Evolutionary conservation across 2,113 vertebrate genomes (phyloP), one percentile per base, ranked within the genome.

Genomic region (Nematolebias whitei): DNA sequence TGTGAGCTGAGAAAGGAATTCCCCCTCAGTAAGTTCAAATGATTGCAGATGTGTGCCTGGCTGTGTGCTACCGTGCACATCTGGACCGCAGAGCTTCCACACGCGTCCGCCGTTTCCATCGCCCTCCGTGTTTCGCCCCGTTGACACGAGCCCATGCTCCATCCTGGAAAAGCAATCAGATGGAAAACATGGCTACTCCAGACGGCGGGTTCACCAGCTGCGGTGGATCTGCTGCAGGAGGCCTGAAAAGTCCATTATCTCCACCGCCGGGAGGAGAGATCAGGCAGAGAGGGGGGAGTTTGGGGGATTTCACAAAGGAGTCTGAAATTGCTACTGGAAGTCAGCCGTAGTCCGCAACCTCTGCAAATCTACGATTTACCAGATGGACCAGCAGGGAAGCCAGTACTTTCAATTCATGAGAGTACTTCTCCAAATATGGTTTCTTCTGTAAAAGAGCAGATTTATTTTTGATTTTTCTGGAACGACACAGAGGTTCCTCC

Each of bases 11-110:
- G 68, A 45, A 72, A 85, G 89, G 87, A 91, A 90, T 87, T 89
- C 83, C 88, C 87, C 89, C 35, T 35, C 32, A 82, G 76, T 76
- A 67, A 63, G 69, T 88, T 82, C 72, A 87, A 90, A 85, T 65
- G 71, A 45, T 86, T 87, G 78, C 90, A 91, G 90, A 91, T 91
- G 90, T 89, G 80, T 26, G 72, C 56, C 82, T 82, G 85, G 78
- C 69, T 35, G 70, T 59, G 76, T 68, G 74, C 85, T 88, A 84
- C 88, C 74, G 79, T 75, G 49, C 82, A 87, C 90, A 91, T 89
- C 84, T 91, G 88, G 81, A 60, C 77, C 68, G 52, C 63, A 68
- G 76, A 66, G 63, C 68, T 44, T 68, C 58, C 51, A 78, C 1
- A 5, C 49, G 26, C 29, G 24, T 9, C 73, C 58, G 60, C 64